Conservation (phyloP, 2,797 vertebrate genomes). For the Thamnophis elegans region DNA sequence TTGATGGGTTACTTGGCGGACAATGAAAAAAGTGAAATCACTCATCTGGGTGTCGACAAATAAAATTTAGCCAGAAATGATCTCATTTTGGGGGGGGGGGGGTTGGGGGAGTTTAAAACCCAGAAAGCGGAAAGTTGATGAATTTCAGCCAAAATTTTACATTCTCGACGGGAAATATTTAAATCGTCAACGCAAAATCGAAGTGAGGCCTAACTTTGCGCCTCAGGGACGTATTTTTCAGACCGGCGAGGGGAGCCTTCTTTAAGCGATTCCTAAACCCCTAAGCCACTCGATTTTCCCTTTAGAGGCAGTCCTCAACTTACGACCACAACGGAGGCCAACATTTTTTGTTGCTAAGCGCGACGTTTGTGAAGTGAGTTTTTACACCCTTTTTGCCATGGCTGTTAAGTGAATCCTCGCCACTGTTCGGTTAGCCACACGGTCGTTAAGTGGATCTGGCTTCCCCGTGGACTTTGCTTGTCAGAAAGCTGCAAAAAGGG, state of each 20-base stretch:
- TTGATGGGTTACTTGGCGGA: background rate
- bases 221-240: background rate
- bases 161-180: background rate
- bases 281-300: background rate
- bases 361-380: background rate
- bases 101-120: background rate
- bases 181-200: background rate
- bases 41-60: background rate
- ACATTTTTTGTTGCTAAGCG: background rate
- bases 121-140: background rate
- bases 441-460: background rate
- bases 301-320: background rate
- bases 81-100: background rate
- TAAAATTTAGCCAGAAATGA: constrained; percentile 6
- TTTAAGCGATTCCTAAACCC: background rate
- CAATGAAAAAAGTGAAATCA: background rate
- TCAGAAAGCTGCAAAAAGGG: background rate
- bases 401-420: background rate
- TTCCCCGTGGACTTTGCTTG: background rate
- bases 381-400: background rate
- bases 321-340: background rate
- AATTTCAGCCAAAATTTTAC: background rate
- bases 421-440: fast-evolving
- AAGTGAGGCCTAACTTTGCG: background rate
- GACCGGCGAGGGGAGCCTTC: too few relatives aligned